Percentiles rank a stretch among this genome's conserved stretches.
These are phyloP conservation scores for Dromaius novaehollandiae DNA, from an alignment of 2,113 vertebrate species.

Conservation along the genomic window DNA sequence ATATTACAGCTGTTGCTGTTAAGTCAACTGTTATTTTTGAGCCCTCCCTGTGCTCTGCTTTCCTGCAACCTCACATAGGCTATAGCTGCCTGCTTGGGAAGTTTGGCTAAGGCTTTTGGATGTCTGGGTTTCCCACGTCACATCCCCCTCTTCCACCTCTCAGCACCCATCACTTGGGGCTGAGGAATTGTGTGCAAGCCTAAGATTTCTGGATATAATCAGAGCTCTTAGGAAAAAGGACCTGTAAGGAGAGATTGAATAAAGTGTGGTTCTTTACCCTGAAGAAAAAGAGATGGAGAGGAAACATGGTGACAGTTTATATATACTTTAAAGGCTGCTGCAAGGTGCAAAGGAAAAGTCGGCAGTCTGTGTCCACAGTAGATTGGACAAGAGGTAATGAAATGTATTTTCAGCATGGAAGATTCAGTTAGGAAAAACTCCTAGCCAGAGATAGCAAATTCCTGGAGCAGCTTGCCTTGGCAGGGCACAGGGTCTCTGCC, in stretches of 20 bases:
- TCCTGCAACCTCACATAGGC: not conserved
- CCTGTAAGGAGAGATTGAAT: not conserved
- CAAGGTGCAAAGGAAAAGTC: not conserved
- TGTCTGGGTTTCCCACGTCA: fast-evolving
- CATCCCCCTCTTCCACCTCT: not conserved
- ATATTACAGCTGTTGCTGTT: not conserved
- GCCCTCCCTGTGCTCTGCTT: not conserved
- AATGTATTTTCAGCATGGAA: not conserved
- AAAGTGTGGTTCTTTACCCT: not conserved
- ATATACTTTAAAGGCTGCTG: not conserved
- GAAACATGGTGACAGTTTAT: not conserved
- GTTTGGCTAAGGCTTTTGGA: not conserved
- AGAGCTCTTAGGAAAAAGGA: not conserved
- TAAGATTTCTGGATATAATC: not conserved
- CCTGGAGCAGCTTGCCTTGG: not conserved
- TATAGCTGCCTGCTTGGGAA: not conserved
- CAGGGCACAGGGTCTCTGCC: not conserved
- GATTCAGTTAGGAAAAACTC: not conserved
- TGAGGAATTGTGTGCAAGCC: not conserved
- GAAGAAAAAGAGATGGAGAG: not conserved
- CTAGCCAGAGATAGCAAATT: not conserved
- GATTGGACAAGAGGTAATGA: not conserved
- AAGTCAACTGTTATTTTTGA: not conserved
- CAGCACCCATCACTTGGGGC: not conserved
- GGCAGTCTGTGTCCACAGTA: not conserved